Base-by-base conservation (phyloP, 2,888 invertebrate species). In the Iphiclides podalirius region DNA sequence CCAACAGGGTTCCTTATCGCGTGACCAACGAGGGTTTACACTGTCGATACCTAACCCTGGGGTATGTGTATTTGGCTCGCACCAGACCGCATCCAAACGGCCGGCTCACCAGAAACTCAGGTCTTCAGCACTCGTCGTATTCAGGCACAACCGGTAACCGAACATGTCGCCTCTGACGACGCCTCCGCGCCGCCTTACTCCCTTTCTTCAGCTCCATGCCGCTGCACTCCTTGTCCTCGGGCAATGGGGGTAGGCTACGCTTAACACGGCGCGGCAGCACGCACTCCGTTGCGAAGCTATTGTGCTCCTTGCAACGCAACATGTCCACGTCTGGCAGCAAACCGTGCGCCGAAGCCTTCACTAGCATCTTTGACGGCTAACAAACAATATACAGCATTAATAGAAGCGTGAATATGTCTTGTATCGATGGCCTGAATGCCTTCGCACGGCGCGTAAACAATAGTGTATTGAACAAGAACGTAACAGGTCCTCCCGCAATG, bases 151-250 rank as follows among this genome's bases (percentile, higher is more conserved):
- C 75, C 46, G 87, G 87, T 15, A 87, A 59, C 31, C 74, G 67
- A 0, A 80, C 31, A 8, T 7, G 80, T 20, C 72, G 75, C 48
- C 85, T 67, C 54, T 77, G 70, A 53, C 80, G 79, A 54, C 80
- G 79, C 31, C 77, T 72, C 50, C 75, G 71, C 46, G 70, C 68
- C 47, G 69, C 58, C 51, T 74, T 71, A 50, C 63, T 75, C 51
- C 72, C 69, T 52, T 75, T 84, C 49, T 72, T 78, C 46, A 81
- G 56, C 39, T 84, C 85, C 0, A 60, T 66, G 47, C 69, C 81
- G 47, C 75, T 79, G 70, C 82, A 83, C 54, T 86, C 87, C 53
- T 79, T 81, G 56, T 86, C 86, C 55, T 87, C 87, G 0, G 83
- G 85, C 13, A 87, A 57, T 1, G 87, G 76, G 4, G 87, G 77